Conservation (phyloP, 2,113 vertebrate species). For the Suncus etruscus region DNA sequence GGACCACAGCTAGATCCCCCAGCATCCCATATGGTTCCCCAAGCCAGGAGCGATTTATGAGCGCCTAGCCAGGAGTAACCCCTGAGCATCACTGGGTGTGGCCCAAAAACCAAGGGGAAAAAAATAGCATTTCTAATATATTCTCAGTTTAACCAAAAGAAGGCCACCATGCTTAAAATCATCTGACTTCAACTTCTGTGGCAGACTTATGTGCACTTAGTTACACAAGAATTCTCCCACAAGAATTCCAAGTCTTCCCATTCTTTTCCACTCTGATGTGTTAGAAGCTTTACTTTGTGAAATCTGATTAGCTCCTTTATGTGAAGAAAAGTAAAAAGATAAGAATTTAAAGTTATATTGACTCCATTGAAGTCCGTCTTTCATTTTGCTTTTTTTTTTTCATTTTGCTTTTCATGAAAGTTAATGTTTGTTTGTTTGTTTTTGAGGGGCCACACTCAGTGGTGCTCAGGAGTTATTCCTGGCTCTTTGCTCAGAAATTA, state of each 20-base stretch:
- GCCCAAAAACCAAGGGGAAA: no score
- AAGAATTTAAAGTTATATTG: not conserved
- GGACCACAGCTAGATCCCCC: no score
- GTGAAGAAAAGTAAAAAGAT: not conserved
- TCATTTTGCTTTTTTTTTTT: not conserved
- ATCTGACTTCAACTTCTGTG: not conserved
- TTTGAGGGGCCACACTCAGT: no score
- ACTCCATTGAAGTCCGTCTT: not conserved
- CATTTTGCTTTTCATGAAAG: not conserved
- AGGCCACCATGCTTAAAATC: not conserved
- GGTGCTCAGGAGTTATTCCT: no score
- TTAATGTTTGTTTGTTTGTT: not conserved
- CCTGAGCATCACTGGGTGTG: no score
- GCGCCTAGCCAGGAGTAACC: no score
- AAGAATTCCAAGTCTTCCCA: not conserved
- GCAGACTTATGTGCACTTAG: not conserved
- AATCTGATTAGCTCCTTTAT: not conserved
- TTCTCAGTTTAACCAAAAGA: constrained; percentile 2
- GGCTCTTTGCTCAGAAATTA: no score
- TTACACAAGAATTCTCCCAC: not conserved
- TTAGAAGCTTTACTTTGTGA: not conserved
- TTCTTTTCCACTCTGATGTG: not conserved
- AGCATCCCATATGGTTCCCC: no score
- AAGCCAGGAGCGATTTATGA: no score
- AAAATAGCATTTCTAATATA: not conserved